A percentile compares a stretch with the other conserved stretches of the same genome.
These are phyloP conservation scores for Crypturellus tataupa DNA, from an alignment of 2,797 vertebrate species.

Conservation along the genomic window DNA sequence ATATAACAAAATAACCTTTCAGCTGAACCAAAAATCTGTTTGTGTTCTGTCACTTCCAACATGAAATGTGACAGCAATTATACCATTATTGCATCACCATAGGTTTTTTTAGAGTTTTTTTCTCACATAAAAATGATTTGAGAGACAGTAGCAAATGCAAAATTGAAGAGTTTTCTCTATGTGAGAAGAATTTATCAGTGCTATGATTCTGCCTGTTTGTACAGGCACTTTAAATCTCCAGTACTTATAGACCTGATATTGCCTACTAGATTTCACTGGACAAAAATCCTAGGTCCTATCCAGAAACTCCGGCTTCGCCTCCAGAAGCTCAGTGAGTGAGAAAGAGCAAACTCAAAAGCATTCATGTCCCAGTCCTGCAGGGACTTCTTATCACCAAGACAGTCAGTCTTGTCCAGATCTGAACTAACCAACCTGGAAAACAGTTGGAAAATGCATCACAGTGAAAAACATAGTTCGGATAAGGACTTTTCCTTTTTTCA, in stretches of 20 bases:
- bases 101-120: not conserved
- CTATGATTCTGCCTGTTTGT: not conserved
- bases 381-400: not conserved
- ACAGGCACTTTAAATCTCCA: not conserved
- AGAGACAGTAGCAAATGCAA: not conserved
- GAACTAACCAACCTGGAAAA: not conserved
- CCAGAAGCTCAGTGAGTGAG: not conserved
- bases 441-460: not conserved
- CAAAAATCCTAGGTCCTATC: not conserved
- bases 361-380: not conserved
- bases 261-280: not conserved
- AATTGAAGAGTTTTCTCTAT: not conserved
- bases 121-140: not conserved
- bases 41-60: not conserved
- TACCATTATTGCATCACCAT: not conserved
- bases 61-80: not conserved
- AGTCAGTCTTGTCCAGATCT: not conserved
- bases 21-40: not conserved
- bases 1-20: fast-evolving
- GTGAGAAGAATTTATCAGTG: not conserved
- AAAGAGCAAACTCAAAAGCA: not conserved
- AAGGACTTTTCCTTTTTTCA: not conserved
- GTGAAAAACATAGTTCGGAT: not conserved
- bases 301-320: not conserved
- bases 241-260: not conserved